Evolutionary conservation across 2,888 invertebrate species (phyloP), one percentile per base, ranked within the genome.

Genomic region (Troides helena): DNA sequence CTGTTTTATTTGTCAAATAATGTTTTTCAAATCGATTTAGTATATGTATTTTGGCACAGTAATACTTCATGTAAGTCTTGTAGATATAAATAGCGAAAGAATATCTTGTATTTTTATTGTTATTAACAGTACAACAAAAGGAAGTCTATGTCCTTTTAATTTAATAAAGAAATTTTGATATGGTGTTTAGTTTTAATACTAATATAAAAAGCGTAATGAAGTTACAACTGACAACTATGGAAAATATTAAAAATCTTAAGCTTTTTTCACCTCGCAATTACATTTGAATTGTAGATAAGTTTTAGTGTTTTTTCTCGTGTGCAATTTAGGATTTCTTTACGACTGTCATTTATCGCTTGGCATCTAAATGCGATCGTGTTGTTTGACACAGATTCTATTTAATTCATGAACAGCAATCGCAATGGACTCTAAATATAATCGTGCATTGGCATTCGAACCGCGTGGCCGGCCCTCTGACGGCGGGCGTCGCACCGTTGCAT

Each of bases 391-490:
- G 82, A 87, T 90, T 84, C 81, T 81, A 80, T 81, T 78, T 82
- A 81, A 85, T 85, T 81, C 82, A 81, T 80, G 79, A 79, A 77
- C 80, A 81, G 82, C 85, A 84, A 86, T 86, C 86, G 86, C 83
- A 80, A 81, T 82, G 74, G 77, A 79, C 80, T 80, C 86, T 90
- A 88, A 85, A 88, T 86, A 87, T 89, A 88, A 87, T 85, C 84
- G 82, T 76, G 74, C 81, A 86, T 92, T 91, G 86, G 81, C 82
- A 91, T 89, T 86, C 89, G 76, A 73, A 71, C 72, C 82, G 79
- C 83, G 80, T 74, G 80, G 77, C 73, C 79, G 76, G 78, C 79
- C 80, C 80, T 78, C 81, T 79, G 81, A 78, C 85, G 82, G 77
- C 80, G 78, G 76, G 79, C 75, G 75, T 72, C 70, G 74, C 78